These are phyloP conservation scores for Hetaerina titia DNA, from an alignment of 2,888 invertebrate genomes.

Conservation along the genomic window DNA sequence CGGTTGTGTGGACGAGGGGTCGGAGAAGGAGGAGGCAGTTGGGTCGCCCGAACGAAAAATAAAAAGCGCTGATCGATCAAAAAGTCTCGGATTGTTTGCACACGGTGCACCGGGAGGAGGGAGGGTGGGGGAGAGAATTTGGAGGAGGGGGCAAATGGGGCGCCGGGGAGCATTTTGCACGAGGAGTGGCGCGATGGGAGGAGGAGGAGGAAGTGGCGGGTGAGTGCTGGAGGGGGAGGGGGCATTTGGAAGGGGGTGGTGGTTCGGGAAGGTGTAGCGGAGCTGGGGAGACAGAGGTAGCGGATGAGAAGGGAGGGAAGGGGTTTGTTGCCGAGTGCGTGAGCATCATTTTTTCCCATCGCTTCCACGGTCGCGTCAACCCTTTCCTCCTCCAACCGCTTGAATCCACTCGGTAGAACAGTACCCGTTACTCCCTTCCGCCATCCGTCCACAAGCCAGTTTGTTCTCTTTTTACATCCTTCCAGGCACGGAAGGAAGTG, in stretches of 20 bases:
- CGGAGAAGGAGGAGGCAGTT: not conserved
- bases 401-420: not conserved
- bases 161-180: not conserved
- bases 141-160: constrained; percentile 19
- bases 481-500: not conserved
- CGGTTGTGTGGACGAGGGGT: not conserved
- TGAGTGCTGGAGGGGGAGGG: not conserved
- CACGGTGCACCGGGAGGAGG: not conserved
- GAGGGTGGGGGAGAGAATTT: not conserved
- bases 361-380: not conserved
- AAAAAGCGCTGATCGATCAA: constrained; percentile 64
- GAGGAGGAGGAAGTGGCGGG: not conserved
- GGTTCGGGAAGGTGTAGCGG: not conserved
- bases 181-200: not conserved
- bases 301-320: not conserved
- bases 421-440: not conserved
- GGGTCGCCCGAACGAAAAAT: constrained; percentile 25
- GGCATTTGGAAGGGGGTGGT: not conserved
- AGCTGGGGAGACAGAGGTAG: not conserved
- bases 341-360: constrained; percentile 21
- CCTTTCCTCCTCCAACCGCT: not conserved
- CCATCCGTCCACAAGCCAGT: not conserved
- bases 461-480: not conserved
- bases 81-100: constrained; percentile 66
- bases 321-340: not conserved